These are phyloP conservation scores for Urocitellus parryii DNA, from an alignment of 2,113 vertebrate species.

Conservation along the genomic window DNA sequence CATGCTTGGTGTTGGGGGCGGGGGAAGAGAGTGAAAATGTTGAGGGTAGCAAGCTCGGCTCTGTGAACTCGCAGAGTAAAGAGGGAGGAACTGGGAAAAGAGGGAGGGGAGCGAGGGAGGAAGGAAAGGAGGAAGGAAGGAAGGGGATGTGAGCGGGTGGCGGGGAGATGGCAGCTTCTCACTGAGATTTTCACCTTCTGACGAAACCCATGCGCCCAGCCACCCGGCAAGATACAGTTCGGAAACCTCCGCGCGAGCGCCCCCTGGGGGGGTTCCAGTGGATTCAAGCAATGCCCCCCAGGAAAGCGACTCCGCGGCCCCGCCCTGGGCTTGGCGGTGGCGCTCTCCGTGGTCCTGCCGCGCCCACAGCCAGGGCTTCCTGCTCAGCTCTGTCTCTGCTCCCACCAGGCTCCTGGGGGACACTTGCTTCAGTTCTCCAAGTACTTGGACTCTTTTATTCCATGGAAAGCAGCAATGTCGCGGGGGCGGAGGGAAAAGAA, in stretches of 20 bases:
- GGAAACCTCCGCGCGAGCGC: constrained; percentile 77
- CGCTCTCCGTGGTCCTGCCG: neutral
- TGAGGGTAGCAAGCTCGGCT: constrained; percentile 35
- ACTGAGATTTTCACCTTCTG: constrained; percentile 76
- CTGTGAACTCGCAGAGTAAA: constrained; percentile 52
- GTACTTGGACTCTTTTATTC: neutral
- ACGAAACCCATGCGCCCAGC: constrained; percentile 76
- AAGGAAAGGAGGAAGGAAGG: neutral
- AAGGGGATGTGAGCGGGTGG: constrained; percentile 11
- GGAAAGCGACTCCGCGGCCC: neutral
- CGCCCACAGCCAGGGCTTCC: neutral
- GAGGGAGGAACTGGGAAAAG: constrained; percentile 40
- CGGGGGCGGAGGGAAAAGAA: neutral
- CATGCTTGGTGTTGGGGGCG: constrained; percentile 73
- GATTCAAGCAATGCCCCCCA: neutral
- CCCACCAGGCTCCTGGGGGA: neutral
- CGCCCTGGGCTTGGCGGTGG: neutral
- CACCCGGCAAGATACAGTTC: neutral
- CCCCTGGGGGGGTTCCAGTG: constrained; percentile 77
- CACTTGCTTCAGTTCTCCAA: neutral
- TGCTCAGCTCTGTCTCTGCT: neutral
- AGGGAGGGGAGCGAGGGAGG: neutral
- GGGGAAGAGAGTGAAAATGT: neutral
- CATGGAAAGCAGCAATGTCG: neutral
- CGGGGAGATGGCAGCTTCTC: constrained; percentile 66